These are phyloP conservation scores for Diorhabda carinulata DNA, from an alignment of 1,140 invertebrate genomes.

Conservation along the genomic window DNA sequence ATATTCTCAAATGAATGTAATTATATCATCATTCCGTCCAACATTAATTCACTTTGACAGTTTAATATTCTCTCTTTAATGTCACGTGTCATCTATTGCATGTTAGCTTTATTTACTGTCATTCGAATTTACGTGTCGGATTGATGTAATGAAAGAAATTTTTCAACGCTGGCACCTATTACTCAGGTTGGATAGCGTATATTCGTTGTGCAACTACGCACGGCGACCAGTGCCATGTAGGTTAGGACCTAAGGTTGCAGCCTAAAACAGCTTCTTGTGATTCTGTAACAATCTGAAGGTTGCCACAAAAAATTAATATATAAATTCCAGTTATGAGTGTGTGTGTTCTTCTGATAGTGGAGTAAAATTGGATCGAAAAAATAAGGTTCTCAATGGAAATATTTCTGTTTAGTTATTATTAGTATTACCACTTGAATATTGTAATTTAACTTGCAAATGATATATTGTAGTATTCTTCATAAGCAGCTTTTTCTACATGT, in stretches of 20 bases:
- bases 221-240: conserved; percentile 41
- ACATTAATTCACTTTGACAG: no score
- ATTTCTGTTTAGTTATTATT: no score
- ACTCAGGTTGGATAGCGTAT: conserved; percentile 42
- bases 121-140: background rate
- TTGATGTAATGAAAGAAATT: conserved; percentile 20
- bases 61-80: no score
- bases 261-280: conserved; percentile 39
- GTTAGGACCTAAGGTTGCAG: conserved; percentile 40
- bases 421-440: no score
- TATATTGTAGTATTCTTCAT: no score
- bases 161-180: conserved; percentile 16
- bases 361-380: background rate
- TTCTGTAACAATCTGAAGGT: conserved; percentile 31
- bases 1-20: no score
- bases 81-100: no score
- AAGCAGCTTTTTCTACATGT: no score
- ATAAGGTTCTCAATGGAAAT: no score
- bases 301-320: conserved; percentile 23
- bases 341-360: conserved; percentile 17
- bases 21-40: no score
- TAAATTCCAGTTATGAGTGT: conserved; percentile 28
- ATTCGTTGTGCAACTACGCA: conserved; percentile 24
- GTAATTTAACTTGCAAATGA: no score
- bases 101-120: no score